These are phyloP conservation scores for Actinernus sp. DNA, from an alignment of 92 coral and sea anemone genomes.

Conservation along the genomic window DNA sequence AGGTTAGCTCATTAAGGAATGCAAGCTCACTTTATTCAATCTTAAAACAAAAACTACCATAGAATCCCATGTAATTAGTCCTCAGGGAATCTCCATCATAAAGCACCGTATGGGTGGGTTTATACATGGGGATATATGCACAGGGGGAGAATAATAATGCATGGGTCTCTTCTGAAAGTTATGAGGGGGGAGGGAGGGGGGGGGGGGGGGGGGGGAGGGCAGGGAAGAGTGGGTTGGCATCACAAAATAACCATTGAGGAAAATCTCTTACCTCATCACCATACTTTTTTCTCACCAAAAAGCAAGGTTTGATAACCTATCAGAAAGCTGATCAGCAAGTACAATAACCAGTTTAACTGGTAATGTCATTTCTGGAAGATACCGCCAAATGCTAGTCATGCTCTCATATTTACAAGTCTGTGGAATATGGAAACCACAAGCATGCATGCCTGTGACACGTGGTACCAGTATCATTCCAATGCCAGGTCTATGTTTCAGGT, in stretches of 20 bases:
- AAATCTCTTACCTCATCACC: slow-evolving; percentile 70
- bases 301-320: slow-evolving; percentile 76
- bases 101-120: no score
- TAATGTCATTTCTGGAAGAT: slow-evolving; percentile 70
- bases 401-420: slow-evolving; percentile 80
- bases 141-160: no score
- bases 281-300: slow-evolving; percentile 68
- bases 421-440: slow-evolving; percentile 66
- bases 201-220: no score
- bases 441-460: slow-evolving; percentile 49
- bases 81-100: no score
- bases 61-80: no score
- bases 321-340: slow-evolving; percentile 81
- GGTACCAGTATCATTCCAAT: slow-evolving; percentile 70
- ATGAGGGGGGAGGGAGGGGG: no score
- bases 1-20: no score
- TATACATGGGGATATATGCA: no score
- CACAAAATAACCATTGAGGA: not conserved
- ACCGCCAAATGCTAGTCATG: slow-evolving; percentile 68
- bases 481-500: not conserved
- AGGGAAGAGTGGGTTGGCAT: no score
- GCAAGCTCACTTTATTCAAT: no score
- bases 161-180: no score
- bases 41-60: no score
- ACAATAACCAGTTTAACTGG: slow-evolving; percentile 77